A percentile compares a stretch with the other conserved stretches of the same genome.
These are phyloP conservation scores for Picus viridis DNA, from an alignment of 2,797 vertebrate species.

Conservation along the genomic window DNA sequence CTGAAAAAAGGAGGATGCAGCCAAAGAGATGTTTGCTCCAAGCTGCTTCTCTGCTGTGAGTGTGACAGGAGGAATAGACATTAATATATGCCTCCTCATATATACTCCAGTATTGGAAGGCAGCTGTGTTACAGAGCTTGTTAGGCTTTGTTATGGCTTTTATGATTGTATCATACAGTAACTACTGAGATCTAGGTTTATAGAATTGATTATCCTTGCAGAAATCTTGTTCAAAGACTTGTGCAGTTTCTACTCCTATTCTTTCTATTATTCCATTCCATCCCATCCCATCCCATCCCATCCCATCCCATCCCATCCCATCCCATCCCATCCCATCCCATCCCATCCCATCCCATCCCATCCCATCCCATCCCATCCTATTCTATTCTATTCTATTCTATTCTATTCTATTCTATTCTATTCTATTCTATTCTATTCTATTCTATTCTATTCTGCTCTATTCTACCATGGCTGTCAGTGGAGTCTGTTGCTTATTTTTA, in stretches of 20 bases:
- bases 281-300: neutral
- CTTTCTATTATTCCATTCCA: neutral
- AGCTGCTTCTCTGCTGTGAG: neutral
- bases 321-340: neutral
- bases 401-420: neutral
- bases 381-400: neutral
- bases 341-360: neutral
- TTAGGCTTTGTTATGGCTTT: neutral
- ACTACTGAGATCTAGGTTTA: neutral
- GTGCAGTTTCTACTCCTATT: neutral
- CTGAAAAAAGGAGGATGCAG: neutral
- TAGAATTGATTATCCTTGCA: neutral
- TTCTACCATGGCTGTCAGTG: neutral
- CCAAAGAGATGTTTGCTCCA: neutral
- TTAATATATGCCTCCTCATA: neutral
- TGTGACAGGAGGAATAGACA: neutral
- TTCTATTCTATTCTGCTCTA: neutral
- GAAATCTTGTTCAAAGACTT: neutral
- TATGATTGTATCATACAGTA: neutral
- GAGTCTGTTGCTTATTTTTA: neutral
- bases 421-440: neutral
- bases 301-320: neutral
- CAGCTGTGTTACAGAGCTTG: neutral
- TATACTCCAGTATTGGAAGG: neutral
- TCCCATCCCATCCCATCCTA: neutral